Base-by-base conservation (phyloP, 2,888 invertebrate species). In the Limnephilus rhombicus region DNA sequence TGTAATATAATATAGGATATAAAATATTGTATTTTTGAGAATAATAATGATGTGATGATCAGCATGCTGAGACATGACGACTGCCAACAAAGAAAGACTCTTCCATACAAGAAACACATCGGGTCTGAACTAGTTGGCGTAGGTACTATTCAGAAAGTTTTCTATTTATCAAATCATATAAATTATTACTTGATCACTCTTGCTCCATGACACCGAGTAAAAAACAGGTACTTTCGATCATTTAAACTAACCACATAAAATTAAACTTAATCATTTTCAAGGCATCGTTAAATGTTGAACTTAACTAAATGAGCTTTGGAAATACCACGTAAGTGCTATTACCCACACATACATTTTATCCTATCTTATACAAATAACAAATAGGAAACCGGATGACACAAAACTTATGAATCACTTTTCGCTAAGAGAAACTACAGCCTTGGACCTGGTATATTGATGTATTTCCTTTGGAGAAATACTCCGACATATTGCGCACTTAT, bases 71-170 rank as follows among this genome's bases (percentile, higher is more conserved):
- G 34, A 41, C 49, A 87, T 53, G n/a, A 53, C 53, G 87, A 53
- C 87, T 87, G 87, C 53, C 87, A 87, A 87, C 87, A 31, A 85
- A 85, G 34, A 82, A 85, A 37, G 41, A 85, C 37, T 37, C 85
- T 85, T 37, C 85, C 34, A 24, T n/a, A 34, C 41, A 37, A 85
- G 41, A 85, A 37, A 37, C 41, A 85, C 85, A 85, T 41, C 85
- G 85, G 85, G 85, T n/a, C 85, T 68, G 68, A 68, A 68, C 7
- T 68, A 68, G 68, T 68, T 68, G 68, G 68, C 7, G 24, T 24
- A 45, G 45, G 45, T 45, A 68, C 9, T 68, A 68, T 68, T 68
- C 68, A n/a, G 68, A 68, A 68, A 68, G 68, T 24, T 68, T 68
- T 68, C 68, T 68, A 68, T 68, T 68, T 9, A 68, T 68, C n/a